Evolutionary conservation across 1,140 invertebrate genomes (phyloP).

Genomic region (Lordiphosa clarofinis): DNA sequence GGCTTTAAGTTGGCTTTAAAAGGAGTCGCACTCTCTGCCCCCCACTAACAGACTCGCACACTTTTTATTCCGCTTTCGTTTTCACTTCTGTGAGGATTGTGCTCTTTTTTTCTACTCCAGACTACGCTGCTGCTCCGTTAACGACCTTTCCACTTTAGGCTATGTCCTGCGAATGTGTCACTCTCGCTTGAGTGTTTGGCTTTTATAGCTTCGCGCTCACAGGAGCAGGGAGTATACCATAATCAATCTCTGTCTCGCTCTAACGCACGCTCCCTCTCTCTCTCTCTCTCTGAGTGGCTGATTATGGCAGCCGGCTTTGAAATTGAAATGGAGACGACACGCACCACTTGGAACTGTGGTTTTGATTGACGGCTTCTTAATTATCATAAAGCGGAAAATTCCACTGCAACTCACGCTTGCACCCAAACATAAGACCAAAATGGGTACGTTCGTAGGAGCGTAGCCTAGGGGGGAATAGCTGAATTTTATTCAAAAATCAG

Average conservation of each 20-base stretch:
- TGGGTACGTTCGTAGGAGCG: too few relatives aligned
- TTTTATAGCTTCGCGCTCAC: slow-evolving; percentile 42
- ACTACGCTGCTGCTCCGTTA: slow-evolving; percentile 17
- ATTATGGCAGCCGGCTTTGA: slow-evolving; percentile 36
- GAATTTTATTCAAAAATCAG: too few relatives aligned
- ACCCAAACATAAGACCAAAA: too few relatives aligned
- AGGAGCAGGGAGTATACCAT: slow-evolving; percentile 44
- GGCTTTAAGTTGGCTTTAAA: not conserved
- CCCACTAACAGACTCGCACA: not conserved
- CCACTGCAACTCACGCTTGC: slow-evolving; percentile 18
- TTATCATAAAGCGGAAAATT: slow-evolving; percentile 68
- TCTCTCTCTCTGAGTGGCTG: slow-evolving; percentile 19
- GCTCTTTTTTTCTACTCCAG: slow-evolving; percentile 8
- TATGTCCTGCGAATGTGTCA: slow-evolving; percentile 54
- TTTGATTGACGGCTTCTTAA: slow-evolving; percentile 54
- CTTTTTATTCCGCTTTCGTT: slow-evolving; percentile 53
- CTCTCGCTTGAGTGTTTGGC: slow-evolving; percentile 14
- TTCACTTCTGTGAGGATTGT: slow-evolving; percentile 44
- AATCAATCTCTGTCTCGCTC: slow-evolving; percentile 14
- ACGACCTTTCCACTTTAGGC: slow-evolving; percentile 44
- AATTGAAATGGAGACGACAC: slow-evolving; percentile 31
- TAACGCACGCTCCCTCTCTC: not conserved
- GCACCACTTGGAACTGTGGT: slow-evolving; percentile 30
- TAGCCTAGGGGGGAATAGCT: too few relatives aligned
- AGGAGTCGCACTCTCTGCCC: too few relatives aligned